Evolutionary conservation across 2,888 invertebrate species (phyloP), one percentile per base, ranked within the genome.

Genomic region (Parelbella ahira): DNA sequence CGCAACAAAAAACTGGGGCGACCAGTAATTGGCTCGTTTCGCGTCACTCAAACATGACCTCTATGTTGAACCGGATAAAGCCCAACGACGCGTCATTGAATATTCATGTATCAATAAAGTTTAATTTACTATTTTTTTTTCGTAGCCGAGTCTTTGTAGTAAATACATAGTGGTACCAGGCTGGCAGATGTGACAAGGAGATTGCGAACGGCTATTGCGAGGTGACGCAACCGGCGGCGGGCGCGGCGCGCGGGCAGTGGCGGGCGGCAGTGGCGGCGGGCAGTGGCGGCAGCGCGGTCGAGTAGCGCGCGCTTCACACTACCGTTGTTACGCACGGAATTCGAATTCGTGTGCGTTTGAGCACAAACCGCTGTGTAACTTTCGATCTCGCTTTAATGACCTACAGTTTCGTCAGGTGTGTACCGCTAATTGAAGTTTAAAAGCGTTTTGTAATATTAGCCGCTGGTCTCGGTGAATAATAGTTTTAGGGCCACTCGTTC

Each of bases 151-250:
- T 72, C 76, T 82, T 77, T 72, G 72, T 68, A 70, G 73, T 75
- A 68, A 79, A 80, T 84, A 86, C 78, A 86, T 84, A 82, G 81
- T 66, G 54, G 63, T 79, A 86, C 86, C 63, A 86, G 82, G 86
- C 60, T 47, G 58, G 49, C 79, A 86, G 69, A 74, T 50, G 50
- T 44, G 45, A 51, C 56, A 49, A 58, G 68, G 80, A 79, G 75
- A 56, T 71, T 47, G 56, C 50, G 50, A 32, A 48, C 42, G 30
- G 48, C 49, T 32, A 37, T 37, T 37, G 47, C 45, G 43, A 45
- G 45, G 32, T 50, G 53, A 53, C 53, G 53, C 47, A 51, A 48
- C 43, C 42, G 33, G 30, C 47, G 44, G 38, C 44, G 44, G 43
- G 21, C 21, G 28, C 21, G 19, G 37, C 27, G 29, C 15, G 15